Evolutionary conservation across 2,888 invertebrate genomes (phyloP), one percentile per base, ranked within the genome.

Genomic region (Microctonus hyperodae): DNA sequence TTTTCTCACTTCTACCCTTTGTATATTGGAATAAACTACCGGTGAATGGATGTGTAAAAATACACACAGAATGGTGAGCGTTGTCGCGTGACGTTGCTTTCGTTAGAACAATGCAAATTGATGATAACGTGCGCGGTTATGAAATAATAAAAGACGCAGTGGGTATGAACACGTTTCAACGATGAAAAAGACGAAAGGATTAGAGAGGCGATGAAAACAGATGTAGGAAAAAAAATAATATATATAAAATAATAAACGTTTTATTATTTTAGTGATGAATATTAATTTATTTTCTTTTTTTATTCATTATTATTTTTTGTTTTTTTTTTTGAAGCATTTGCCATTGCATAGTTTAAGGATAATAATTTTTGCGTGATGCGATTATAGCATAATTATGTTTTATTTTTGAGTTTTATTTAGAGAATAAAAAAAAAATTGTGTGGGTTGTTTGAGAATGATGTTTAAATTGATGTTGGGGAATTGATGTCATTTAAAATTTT

Each of bases 51-150:
- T 20, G 25, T 22, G 16, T 40, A 44, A 65, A 59, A 53, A 28
- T 51, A 58, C 63, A 48, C 64, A 48, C 50, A 61, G 50, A 48
- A 40, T 59, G 44, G 64, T 64, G 50, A 25, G 22, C 16, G 35
- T 44, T 50, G 22, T 56, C 66, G 44, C 3, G 6, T 37, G 37
- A 37, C 37, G 61, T 60, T 60, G 58, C 63, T 20, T 31, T 64
- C 56, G 25, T 37, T 7, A 33, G 68, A 72, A 74, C 72, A 77
- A 77, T 79, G 79, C 74, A 76, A 76, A 79, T 79, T 73, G 71
- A 72, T 73, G 73, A 70, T 61, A 69, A 69, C 69, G 69, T 70
- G 64, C 51, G 37, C 67, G 68, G 70, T 74, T 74, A 73, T 75
- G 73, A 74, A 74, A 75, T 72, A 71, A 71, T 71, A 72, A 74